Conservation (phyloP, 2,797 vertebrate genomes). For the Cuculus canorus region DNA sequence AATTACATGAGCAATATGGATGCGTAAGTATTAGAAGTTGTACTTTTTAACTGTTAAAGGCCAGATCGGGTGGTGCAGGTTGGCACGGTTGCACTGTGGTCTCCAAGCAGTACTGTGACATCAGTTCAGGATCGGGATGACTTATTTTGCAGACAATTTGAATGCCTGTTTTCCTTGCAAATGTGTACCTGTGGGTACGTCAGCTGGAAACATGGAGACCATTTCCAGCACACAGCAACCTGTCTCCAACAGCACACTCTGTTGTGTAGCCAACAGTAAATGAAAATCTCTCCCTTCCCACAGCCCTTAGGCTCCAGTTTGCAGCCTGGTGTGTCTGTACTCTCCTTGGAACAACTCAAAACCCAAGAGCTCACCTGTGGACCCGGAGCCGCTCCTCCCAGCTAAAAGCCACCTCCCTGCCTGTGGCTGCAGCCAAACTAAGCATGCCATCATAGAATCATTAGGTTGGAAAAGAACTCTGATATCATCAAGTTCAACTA, state of each 20-base stretch:
- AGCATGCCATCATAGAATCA: not conserved
- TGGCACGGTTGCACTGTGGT: not conserved
- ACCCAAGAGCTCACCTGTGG: not conserved
- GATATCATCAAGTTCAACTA: too few species aligned
- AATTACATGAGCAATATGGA: not conserved
- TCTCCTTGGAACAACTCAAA: not conserved
- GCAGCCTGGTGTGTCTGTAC: rapidly evolving
- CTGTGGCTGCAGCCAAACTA: not conserved
- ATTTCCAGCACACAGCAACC: not conserved
- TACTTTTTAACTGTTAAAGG: not conserved
- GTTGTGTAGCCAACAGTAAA: not conserved
- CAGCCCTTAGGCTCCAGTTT: not conserved
- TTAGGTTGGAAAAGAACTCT: too few species aligned
- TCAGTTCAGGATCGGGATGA: not conserved
- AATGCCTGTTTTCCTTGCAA: not conserved
- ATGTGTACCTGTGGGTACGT: not conserved
- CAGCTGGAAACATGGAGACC: not conserved
- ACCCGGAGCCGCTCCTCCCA: not conserved
- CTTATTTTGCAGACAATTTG: not conserved
- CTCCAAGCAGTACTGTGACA: not conserved
- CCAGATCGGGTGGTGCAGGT: not conserved
- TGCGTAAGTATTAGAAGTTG: not conserved
- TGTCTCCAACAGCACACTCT: not conserved
- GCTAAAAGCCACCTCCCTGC: not conserved
- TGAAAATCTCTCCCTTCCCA: not conserved